Conservation (phyloP, 2,797 vertebrate species). For the Hapalemur alaotrensis region DNA sequence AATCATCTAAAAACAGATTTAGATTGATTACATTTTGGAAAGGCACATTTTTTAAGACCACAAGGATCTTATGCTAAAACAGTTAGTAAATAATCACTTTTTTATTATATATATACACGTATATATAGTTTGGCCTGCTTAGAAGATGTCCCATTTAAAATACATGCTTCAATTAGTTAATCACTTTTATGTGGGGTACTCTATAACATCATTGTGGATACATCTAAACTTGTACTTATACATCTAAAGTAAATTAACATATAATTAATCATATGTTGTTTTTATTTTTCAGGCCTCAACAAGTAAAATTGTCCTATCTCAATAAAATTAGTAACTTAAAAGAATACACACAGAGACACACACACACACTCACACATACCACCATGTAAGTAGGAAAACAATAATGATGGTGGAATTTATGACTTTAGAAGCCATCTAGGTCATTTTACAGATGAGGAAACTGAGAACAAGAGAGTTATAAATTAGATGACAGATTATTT, state of each 20-base stretch:
- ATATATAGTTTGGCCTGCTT: background rate
- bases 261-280: background rate
- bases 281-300: background rate
- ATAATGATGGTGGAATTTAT: background rate
- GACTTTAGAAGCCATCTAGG: background rate
- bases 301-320: background rate
- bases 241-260: background rate
- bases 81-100: background rate
- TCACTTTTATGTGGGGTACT: background rate
- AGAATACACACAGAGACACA: background rate
- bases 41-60: background rate
- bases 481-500: background rate
- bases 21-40: background rate
- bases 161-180: conserved; percentile 11
- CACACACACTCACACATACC: background rate
- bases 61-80: background rate
- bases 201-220: background rate
- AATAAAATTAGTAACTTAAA: conserved; percentile 25
- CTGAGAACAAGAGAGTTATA: background rate
- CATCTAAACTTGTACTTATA: background rate
- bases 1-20: conserved; percentile 9
- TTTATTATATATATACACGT: background rate
- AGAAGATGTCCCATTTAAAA: background rate
- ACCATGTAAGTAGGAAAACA: background rate
- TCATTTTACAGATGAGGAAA: background rate